Evolutionary conservation across 2,888 invertebrate genomes (phyloP), one percentile per base, ranked within the genome.

Genomic region (Lasioglossum oenotherae): DNA sequence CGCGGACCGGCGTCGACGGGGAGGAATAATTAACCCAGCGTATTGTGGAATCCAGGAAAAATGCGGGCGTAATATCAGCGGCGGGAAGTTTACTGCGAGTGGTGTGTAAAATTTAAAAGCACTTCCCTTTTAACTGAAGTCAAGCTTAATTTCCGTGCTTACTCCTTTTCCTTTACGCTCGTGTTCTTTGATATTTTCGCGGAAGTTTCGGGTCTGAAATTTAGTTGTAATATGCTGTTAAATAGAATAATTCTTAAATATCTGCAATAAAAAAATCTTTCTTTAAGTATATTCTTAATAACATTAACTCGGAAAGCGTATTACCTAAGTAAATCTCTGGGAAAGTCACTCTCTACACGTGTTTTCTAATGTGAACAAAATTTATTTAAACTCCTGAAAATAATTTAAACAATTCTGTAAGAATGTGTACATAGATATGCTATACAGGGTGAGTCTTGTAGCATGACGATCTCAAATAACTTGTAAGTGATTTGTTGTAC

Each of bases 11-110:
- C 35, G n/a, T 53, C 16, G 38, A n/a, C 38, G 31, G 71, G 53
- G 69, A 78, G 64, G 67, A 64, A 80, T 88, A 86, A 89, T 89
- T 89, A 84, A 87, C 80, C 31, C 73, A 80, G 81, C 76, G 78
- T 73, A 78, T 80, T 72, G 44, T 41, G 81, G 78, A 60, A 78
- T 78, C 74, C 75, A 35, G 80, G 80, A 78, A 85, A 78, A 82
- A 76, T 60, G 67, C 74, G 77, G 81, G 81, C 49, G 78, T 82
- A 78, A 84, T 72, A 78, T 35, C 64, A 53, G 64, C 78, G 60
- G 41, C 53, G 53, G 84, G 23, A 41, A 46, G 80, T 46, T 60
- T 35, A 44, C 69, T 57, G 27, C 57, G 53, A 49, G 72, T 14
- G 80, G 53, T 27, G 71, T 80, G 85, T 80, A 81, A 86, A 80